Percentiles rank a stretch among this genome's conserved stretches.
phyloP scores from a whole-genome alignment of 2,888 invertebrate genomes.

The Sphaerophoria rueppellii region DNA sequence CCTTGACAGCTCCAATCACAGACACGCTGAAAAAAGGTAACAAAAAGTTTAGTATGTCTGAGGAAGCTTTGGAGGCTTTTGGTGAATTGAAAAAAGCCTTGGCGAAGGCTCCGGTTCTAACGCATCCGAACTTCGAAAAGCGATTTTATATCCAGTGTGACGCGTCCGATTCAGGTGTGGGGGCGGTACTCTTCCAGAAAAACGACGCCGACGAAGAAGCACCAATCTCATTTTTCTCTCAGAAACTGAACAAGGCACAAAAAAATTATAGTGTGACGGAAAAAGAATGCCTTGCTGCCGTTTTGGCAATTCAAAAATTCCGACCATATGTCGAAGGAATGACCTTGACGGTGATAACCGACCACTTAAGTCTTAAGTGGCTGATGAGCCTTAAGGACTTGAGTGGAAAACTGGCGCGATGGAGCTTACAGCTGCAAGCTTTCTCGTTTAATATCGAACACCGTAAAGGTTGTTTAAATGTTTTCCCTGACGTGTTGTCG shows the following conservation, averaged over 20 bases:
- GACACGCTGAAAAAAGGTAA: constrained; percentile 33
- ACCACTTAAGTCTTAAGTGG: too few species aligned
- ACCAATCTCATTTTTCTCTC: too few species aligned
- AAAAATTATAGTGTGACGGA: too few species aligned
- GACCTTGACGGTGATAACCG: too few species aligned
- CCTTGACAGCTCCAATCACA: constrained; percentile 39
- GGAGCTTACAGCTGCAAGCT: too few species aligned
- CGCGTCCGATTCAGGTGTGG: background rate
- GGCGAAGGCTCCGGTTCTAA: constrained; percentile 50
- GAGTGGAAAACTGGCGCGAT: too few species aligned
- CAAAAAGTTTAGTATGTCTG: constrained; percentile 48
- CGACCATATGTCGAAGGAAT: too few species aligned
- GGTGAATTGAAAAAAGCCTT: background rate
- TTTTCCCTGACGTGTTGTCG: constrained; percentile 13
- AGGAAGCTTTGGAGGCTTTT: constrained; percentile 38
- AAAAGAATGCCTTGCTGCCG: too few species aligned
- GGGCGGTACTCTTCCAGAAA: constrained; percentile 43
- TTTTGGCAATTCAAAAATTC: too few species aligned
- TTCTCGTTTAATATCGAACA: constrained; percentile 48
- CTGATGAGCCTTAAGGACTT: too few species aligned
- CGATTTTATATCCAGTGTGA: too few species aligned
- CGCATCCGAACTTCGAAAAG: constrained; percentile 39
- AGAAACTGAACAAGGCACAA: too few species aligned
- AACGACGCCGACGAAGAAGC: constrained; percentile 23
- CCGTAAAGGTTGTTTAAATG: constrained; percentile 33